phyloP scores from a whole-genome alignment of 1,140 invertebrate genomes.

The Calosoma granatense region DNA sequence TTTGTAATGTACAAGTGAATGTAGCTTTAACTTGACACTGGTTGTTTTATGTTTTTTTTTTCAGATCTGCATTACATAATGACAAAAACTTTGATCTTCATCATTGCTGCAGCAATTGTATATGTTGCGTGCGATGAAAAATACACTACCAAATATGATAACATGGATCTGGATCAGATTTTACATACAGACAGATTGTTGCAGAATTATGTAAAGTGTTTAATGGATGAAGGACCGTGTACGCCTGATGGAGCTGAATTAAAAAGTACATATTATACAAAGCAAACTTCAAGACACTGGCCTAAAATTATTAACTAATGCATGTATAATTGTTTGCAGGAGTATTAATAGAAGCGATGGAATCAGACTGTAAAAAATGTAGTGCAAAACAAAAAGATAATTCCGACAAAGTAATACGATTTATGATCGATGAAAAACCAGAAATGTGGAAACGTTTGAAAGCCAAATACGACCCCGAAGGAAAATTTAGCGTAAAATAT shows the following conservation, averaged over 20 bases:
- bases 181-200: conserved; percentile 54
- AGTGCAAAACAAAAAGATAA: conserved; percentile 44
- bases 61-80: too few species aligned
- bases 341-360: conserved; percentile 50
- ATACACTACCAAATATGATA: conserved; percentile 65
- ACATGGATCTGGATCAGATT: conserved; percentile 57
- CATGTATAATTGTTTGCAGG: conserved; percentile 12
- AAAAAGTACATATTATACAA: conserved; percentile 48
- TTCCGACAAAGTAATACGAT: conserved; percentile 41
- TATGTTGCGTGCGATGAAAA: conserved; percentile 35
- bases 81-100: too few species aligned
- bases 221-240: conserved; percentile 55
- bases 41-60: too few species aligned
- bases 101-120: neutral
- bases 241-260: conserved; percentile 59
- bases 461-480: conserved; percentile 49
- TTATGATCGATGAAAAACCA: conserved; percentile 43
- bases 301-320: conserved; percentile 1
- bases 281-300: conserved; percentile 6
- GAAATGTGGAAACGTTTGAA: conserved; percentile 44
- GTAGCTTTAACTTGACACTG: too few species aligned
- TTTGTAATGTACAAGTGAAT: too few species aligned
- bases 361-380: conserved; percentile 51
- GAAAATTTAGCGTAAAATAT: conserved; percentile 45
- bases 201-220: conserved; percentile 53